phyloP scores from a whole-genome alignment of 1,140 invertebrate species.

The Drosophila kurseongensis region DNA sequence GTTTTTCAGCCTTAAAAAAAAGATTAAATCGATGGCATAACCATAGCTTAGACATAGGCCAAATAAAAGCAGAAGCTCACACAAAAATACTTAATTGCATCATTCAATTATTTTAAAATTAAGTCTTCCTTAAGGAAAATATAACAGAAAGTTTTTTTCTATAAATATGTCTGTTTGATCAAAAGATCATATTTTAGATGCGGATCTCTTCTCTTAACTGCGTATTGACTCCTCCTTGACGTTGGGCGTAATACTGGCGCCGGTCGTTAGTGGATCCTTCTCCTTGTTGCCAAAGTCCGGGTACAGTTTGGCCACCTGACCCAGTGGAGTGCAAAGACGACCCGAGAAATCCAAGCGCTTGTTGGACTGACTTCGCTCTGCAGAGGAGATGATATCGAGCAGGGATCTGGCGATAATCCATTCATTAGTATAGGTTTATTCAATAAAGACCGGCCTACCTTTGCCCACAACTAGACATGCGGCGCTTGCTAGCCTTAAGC shows the following conservation, averaged over 20 bases:
- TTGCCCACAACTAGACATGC: constrained; percentile 73
- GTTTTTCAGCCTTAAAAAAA: not conserved
- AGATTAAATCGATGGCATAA: not conserved
- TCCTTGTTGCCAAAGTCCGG: constrained; percentile 88
- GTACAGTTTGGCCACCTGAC: constrained; percentile 91
- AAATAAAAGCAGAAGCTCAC: not conserved
- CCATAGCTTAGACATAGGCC: not conserved
- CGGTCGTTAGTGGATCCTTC: constrained; percentile 50
- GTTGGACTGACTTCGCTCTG: constrained; percentile 86
- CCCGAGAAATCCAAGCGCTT: constrained; percentile 92
- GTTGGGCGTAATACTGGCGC: constrained; percentile 17
- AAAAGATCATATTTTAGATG: not conserved
- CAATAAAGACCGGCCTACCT: constrained; percentile 13
- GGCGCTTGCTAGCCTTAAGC: constrained; percentile 84
- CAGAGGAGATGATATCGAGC: constrained; percentile 88
- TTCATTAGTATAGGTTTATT: not conserved
- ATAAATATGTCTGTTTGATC: not conserved
- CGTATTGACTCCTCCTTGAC: constrained; percentile 61
- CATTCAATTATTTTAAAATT: not conserved
- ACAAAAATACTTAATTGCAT: constrained; percentile 12
- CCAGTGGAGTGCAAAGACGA: constrained; percentile 88
- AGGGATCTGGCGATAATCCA: constrained; percentile 85
- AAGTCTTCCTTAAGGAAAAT: not conserved
- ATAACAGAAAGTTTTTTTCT: not conserved
- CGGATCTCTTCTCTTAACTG: constrained; percentile 18